Percentiles rank a stretch among this genome's conserved stretches.
phyloP scores from a whole-genome alignment of 2,797 vertebrate species.

The Lacerta agilis region DNA sequence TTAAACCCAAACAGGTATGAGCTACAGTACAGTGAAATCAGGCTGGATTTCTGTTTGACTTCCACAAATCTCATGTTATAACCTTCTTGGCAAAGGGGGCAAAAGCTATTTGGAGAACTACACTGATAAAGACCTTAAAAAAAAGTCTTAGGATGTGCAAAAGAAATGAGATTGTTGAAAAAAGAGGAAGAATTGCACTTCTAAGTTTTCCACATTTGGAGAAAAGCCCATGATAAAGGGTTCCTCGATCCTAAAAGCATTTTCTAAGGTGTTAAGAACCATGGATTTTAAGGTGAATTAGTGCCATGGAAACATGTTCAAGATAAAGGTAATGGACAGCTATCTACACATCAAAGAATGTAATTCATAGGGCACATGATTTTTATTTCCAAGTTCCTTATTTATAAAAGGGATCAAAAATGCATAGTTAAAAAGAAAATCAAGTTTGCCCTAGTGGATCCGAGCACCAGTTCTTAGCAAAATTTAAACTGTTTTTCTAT shows the following conservation, averaged over 20 bases:
- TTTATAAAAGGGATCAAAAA: not conserved
- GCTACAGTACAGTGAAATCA: not conserved
- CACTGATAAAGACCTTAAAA: not conserved
- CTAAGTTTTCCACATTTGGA: conserved; percentile 6
- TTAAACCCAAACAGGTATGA: not conserved
- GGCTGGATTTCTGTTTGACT: conserved; percentile 22
- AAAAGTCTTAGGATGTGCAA: not conserved
- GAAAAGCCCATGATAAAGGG: not conserved
- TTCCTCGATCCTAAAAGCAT: not conserved
- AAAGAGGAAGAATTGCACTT: not conserved
- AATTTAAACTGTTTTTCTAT: not conserved
- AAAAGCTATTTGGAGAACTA: conserved; percentile 19
- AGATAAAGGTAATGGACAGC: not conserved
- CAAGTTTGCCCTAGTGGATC: not conserved
- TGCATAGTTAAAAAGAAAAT: too few species aligned
- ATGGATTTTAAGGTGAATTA: not conserved
- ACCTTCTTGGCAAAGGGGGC: not conserved
- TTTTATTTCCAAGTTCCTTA: not conserved
- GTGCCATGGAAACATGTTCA: not conserved
- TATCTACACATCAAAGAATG: not conserved
- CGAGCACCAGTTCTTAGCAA: not conserved
- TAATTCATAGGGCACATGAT: not conserved
- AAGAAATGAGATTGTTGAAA: not conserved
- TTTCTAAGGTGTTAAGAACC: not conserved
- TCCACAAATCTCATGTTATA: conserved; percentile 3